Base-by-base conservation (phyloP, 2,888 invertebrate genomes). In the Pterostichus madidus region DNA sequence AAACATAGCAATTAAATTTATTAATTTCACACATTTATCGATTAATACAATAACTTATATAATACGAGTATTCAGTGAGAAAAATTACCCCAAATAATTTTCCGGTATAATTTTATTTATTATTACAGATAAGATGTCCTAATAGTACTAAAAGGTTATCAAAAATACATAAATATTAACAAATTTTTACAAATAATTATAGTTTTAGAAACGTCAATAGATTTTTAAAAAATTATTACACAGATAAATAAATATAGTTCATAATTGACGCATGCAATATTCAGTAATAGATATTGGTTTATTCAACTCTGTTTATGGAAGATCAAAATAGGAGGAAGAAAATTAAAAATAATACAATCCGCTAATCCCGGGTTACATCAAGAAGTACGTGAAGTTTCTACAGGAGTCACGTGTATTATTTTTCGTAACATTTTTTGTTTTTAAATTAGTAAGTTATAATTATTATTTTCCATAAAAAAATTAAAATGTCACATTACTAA, bases 31-130 rank as follows among this genome's bases (percentile, higher is more conserved):
- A 35, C 35, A 64, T 64, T 64, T 35, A 31, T 24, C 3, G 3
- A 24, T 3, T 24, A 24, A 1, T 24, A 24, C 3, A 24, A 24
- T 24, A 24, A 24, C 24, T 24, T 24, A 64, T 64, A 31, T 24
- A 64, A 5, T 31, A 35, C 24, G 32, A 35, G 13, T 11, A 64
- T 35, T 35, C 5, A 13, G 32, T 13, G 35, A 35, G 35, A 64
- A 64, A 49, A 64, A 64, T 35, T 31, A 31, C 59, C 2, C 10
- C 2, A 35, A 31, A 49, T 49, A 49, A 49, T 11, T 35, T 35
- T 11, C 35, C 35, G 64, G 13, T n/a, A 32, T 32, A 11, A 64
- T 64, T 64, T 64, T 24, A 24, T 24, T 64, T 64, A 56, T 56
- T 17, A 56, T 64, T 64, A 13, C 32, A 32, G 32, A 35, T 32